Evolutionary conservation across 2,888 invertebrate species (phyloP), one percentile per base, ranked within the genome.

Genomic region (Altica lythri): DNA sequence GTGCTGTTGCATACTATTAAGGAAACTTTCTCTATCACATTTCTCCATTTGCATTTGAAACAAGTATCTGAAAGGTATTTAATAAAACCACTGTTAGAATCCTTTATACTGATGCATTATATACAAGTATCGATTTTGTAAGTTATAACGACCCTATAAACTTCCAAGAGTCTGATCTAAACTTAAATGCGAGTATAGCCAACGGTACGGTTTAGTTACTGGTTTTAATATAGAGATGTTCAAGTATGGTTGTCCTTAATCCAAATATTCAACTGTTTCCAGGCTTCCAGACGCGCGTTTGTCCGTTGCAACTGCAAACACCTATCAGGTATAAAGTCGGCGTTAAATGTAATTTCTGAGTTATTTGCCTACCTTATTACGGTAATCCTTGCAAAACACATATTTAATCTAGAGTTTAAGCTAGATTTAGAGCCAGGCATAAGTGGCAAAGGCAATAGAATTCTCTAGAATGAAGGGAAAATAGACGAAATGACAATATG

Each of bases 351-450:
- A 55, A 51, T 55, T 47, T 50, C 43, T 13, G 34, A 22, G 37
- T 42, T 55, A 55, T 55, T 55, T 51, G 47, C 55, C 47, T 46
- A 46, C 46, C 50, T 55, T 46, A 42, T 55, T 55, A 55, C 40
- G 19, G 34, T 47, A 51, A 55, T 55, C 56, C 54, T 17, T 48
- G 45, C 50, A 56, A 56, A 54, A 54, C 46, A 54, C 54, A 56
- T 54, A 47, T 51, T 55, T 51, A 45, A 54, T 54, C 53, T 45
- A 13, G 37, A 37, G 51, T 48, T 35, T 47, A 54, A 54, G 46
- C 54, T 38, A 45, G 52, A 52, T 53, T 52, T 42, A 45, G 43
- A 38, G 46, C 40, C 8, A 32, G 9, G 9, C 47, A 38, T 30
- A 43, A 52, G 50, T 42, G 50, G 47, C 30, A 55, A 34, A 30